phyloP scores from a whole-genome alignment of 2,797 vertebrate genomes.

The Otolemur crassicaudatus region DNA sequence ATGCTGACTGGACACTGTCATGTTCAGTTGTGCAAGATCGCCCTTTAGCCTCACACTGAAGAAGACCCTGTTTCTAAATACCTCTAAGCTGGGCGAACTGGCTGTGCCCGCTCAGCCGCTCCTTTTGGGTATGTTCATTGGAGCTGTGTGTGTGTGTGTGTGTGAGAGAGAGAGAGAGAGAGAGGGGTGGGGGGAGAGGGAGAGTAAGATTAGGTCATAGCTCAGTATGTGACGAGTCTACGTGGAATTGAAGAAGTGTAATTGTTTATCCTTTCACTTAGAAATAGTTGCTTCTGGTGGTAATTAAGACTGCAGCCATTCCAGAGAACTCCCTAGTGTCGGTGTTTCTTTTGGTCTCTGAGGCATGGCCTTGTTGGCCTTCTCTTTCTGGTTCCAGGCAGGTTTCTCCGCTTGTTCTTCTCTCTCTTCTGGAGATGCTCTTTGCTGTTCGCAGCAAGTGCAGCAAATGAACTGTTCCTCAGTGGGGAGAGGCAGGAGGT shows the following conservation, averaged over 20 bases:
- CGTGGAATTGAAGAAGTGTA: not conserved
- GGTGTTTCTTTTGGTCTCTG: not conserved
- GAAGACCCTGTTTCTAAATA: not conserved
- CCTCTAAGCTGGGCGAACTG: accelerated
- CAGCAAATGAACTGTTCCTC: not conserved
- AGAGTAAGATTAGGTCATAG: too few species aligned
- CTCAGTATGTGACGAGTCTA: not conserved
- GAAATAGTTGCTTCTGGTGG: not conserved
- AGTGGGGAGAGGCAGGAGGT: not conserved
- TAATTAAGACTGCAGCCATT: not conserved
- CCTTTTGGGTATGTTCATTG: not conserved
- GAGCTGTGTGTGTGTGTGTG: not conserved
- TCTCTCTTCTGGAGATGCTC: not conserved
- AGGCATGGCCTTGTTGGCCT: accelerated
- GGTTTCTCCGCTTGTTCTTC: not conserved
- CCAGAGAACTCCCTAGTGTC: not conserved
- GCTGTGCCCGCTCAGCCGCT: accelerated
- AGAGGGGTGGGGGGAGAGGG: too few species aligned
- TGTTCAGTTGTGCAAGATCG: not conserved
- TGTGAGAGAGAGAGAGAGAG: too few species aligned
- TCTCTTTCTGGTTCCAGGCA: accelerated
- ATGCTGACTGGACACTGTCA: accelerated
- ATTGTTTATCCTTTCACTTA: not conserved
- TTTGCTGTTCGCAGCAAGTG: not conserved
- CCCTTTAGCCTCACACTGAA: accelerated